Conservation (phyloP, 2,797 vertebrate genomes). For the Phoxinus dragarum region DNA sequence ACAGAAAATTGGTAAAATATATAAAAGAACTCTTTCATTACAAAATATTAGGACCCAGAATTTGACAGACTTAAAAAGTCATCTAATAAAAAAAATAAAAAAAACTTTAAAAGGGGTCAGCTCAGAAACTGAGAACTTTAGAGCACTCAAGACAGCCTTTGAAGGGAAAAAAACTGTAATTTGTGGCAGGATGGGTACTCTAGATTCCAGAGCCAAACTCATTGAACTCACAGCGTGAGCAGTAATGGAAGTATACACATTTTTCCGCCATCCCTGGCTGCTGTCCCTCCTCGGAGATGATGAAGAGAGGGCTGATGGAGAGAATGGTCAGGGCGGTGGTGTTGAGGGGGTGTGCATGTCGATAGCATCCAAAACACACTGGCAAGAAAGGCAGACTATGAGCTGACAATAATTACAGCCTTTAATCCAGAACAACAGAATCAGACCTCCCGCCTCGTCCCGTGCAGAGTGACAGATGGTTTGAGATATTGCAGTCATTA, state of each 20-base stretch:
- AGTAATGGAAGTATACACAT: constrained; percentile 52
- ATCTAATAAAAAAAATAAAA: background rate
- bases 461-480: constrained; percentile 73
- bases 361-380: constrained; percentile 40
- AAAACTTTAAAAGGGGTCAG: background rate
- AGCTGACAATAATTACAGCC: constrained; percentile 64
- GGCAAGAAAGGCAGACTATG: constrained; percentile 41
- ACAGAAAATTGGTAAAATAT: constrained; percentile 14
- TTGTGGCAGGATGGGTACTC: background rate
- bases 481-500: constrained; percentile 71
- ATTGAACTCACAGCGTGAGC: constrained; percentile 55
- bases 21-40: constrained; percentile 12
- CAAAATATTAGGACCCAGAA: background rate
- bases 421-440: constrained; percentile 68
- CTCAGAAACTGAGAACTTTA: background rate
- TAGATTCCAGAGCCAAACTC: constrained; percentile 28
- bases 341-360: constrained; percentile 35
- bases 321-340: constrained; percentile 24
- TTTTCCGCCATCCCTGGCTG: constrained; percentile 31
- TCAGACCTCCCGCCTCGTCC: constrained; percentile 65
- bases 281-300: constrained; percentile 23
- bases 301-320: background rate
- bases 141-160: constrained; percentile 14
- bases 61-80: background rate
- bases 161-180: constrained; percentile 10